phyloP scores from a whole-genome alignment of 2,113 vertebrate genomes.

The Anthoscopus minutus region DNA sequence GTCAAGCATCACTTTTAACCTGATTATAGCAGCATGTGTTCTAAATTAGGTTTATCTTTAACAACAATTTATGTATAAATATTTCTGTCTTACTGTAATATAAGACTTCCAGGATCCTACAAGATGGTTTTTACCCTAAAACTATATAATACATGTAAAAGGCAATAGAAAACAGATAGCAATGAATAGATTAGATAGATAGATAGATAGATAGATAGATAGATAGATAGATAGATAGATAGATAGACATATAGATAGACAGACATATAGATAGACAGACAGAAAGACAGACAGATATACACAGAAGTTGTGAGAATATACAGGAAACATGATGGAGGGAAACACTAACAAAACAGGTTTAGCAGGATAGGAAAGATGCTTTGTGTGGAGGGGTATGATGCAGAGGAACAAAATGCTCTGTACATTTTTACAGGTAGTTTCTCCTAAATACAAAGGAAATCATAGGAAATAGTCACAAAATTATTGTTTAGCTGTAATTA shows the following conservation, averaged over 20 bases:
- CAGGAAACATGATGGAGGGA: neutral
- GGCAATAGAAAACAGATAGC: neutral
- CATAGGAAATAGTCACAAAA: neutral
- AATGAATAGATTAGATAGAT: neutral
- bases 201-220: neutral
- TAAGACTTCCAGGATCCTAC: neutral
- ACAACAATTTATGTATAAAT: neutral
- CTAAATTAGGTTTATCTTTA: neutral
- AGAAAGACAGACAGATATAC: neutral
- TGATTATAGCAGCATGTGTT: neutral
- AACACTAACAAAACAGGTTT: neutral
- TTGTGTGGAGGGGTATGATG: neutral
- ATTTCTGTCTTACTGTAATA: neutral
- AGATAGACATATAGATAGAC: neutral
- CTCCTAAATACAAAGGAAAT: neutral
- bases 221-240: neutral
- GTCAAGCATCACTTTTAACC: neutral
- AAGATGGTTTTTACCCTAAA: neutral
- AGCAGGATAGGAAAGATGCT: neutral
- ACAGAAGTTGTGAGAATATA: neutral
- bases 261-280: neutral
- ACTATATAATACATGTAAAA: neutral
- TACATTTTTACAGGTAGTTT: neutral
- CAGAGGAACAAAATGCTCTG: neutral
- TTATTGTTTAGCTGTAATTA: neutral